Conservation (phyloP, 2,113 vertebrate species). For the Prionailurus bengalensis region DNA sequence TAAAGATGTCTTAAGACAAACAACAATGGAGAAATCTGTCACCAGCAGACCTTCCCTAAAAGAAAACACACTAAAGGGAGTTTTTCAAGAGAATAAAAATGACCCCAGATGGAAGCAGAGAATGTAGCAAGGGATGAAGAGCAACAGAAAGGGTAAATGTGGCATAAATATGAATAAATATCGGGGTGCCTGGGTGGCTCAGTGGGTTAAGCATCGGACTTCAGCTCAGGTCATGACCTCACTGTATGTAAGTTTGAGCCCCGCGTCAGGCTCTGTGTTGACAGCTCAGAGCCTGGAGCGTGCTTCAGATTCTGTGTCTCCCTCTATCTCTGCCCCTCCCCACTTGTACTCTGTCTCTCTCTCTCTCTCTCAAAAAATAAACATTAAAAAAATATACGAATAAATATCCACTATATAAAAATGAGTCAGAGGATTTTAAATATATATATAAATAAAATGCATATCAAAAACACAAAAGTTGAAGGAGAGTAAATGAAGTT, state of each 20-base stretch:
- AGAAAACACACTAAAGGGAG: not conserved
- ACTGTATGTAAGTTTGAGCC: no score
- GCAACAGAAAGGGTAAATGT: not conserved
- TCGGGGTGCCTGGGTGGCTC: no score
- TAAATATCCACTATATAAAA: not conserved
- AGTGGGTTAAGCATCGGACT: no score
- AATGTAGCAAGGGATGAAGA: not conserved
- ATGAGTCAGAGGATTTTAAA: not conserved
- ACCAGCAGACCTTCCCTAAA: not conserved
- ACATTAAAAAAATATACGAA: not conserved
- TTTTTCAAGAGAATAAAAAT: slow-evolving; percentile 28
- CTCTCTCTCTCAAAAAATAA: no score
- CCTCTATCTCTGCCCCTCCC: no score
- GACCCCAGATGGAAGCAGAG: not conserved
- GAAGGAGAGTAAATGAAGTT: not conserved
- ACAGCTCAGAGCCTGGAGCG: no score
- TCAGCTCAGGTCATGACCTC: no score
- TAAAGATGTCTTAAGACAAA: not conserved
- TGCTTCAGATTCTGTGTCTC: no score
- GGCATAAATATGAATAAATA: not conserved
- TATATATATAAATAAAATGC: not conserved
- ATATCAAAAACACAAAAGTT: not conserved
- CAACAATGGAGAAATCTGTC: not conserved
- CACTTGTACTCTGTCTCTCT: no score
- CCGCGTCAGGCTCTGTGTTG: no score